Evolutionary conservation across 2,888 invertebrate species (phyloP), one percentile per base, ranked within the genome.

Genomic region (Leptogaster cylindrica): DNA sequence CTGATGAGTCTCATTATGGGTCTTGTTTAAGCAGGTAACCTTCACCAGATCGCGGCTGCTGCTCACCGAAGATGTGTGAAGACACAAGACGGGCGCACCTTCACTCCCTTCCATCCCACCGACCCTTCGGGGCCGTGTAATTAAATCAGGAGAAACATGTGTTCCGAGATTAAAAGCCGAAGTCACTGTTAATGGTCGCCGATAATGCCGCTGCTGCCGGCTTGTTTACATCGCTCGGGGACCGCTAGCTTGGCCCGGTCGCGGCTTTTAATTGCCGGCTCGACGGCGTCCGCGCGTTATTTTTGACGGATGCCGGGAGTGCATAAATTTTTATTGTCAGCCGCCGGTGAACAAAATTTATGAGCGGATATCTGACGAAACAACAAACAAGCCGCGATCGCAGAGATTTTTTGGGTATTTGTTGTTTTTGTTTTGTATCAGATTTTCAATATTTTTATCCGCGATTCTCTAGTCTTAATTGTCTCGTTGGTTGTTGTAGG

Each of bases 241-340:
- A 14, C 12, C 4, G 16, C 55, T 5, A 36, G 36, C 23, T 23
- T 46, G 14, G 31, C 23, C 18, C 39, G 39, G 58, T 25, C 39
- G 14, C 58, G 20, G 16, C 39, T 23, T 58, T 58, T 58, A 58
- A 58, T 58, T 58, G 39, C 58, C 25, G 58, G 23, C 41, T 58
- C 41, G 14, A 20, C 27, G 27, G 39, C 25, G 39, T 8, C 14
- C 12, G n/a, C 36, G 36, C 23, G 36, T 39, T 36, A 27, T 25
- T 41, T 52, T 58, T 58, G 58, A 58, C 58, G 58, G 58, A 58
- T 58, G 58, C 7, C 27, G 41, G 58, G 39, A 58, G 58, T 58
- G 58, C 58, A 58, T 58, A 58, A 58, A 58, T 58, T 58, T 52
- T 58, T 58, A 58, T 58, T 58, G 58, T 58, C 58, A 39, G 36